Conservation (phyloP, 2,888 invertebrate genomes). For the Galerucella calmariensis region DNA sequence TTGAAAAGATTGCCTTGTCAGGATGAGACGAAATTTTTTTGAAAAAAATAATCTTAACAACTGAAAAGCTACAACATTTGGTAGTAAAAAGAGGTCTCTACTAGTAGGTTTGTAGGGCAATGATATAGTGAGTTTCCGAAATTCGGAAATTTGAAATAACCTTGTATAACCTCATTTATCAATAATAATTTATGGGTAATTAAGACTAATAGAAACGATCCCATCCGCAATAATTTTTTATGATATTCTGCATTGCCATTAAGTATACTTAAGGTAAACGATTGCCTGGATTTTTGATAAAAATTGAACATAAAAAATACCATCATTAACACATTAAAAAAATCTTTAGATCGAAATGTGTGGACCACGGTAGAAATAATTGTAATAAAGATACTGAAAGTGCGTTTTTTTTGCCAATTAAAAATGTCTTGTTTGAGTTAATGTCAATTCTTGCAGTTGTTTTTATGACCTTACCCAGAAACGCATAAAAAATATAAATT, state of each 20-base stretch:
- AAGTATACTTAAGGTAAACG: slow-evolving; percentile 35
- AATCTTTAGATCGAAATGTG: slow-evolving; percentile 13
- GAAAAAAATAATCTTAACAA: too few relatives aligned
- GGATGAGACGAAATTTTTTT: too few relatives aligned
- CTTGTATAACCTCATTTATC: neutral
- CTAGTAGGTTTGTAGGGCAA: too few relatives aligned
- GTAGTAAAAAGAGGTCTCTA: too few relatives aligned
- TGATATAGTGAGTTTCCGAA: too few relatives aligned
- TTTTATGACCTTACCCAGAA: slow-evolving; percentile 41
- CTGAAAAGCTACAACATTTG: too few relatives aligned
- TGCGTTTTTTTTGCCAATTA: slow-evolving; percentile 42
- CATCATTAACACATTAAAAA: slow-evolving; percentile 38
- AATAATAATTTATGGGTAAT: slow-evolving; percentile 7
- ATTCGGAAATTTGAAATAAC: neutral
- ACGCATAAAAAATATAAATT: slow-evolving; percentile 36
- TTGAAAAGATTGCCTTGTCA: too few relatives aligned
- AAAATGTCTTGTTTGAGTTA: slow-evolving; percentile 43
- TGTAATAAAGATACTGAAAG: slow-evolving; percentile 43
- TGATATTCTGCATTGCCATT: slow-evolving; percentile 37
- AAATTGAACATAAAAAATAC: slow-evolving; percentile 33
- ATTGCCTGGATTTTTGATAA: slow-evolving; percentile 38
- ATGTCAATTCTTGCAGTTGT: slow-evolving; percentile 42
- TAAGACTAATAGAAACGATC: neutral
- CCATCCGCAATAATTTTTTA: slow-evolving; percentile 25
- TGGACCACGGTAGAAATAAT: slow-evolving; percentile 6